Evolutionary conservation across 30 jellyfish, hydroid and myxozoan genomes (phyloP).

Genomic region (Chrysaora quinquecirrha): DNA sequence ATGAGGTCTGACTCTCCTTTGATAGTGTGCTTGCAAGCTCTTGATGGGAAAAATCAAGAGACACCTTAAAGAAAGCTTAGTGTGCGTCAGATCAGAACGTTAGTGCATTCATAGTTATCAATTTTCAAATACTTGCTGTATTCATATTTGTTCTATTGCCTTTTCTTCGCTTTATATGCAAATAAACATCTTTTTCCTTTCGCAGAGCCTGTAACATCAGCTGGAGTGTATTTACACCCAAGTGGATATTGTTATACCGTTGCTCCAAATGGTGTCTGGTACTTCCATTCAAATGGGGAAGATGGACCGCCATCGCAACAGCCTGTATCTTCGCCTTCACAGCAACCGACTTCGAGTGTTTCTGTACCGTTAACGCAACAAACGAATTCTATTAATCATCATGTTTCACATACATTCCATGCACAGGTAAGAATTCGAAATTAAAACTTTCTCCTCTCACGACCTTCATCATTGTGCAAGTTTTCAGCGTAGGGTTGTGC

Average conservation of each 20-base stretch:
- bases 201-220: conserved; percentile 88
- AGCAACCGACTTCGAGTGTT: conserved; percentile 7
- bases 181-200: neutral
- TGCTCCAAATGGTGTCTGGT: conserved; percentile 99
- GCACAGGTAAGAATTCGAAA: neutral
- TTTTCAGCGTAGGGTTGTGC: too few species aligned
- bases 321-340: neutral
- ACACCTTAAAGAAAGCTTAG: too few species aligned
- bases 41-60: too few species aligned
- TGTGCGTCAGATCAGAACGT: too few species aligned
- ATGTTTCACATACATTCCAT: neutral
- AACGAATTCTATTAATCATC: neutral
- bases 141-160: too few species aligned
- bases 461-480: too few species aligned
- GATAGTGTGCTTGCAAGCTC: too few species aligned
- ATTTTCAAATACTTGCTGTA: too few species aligned
- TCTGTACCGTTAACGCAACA: conserved; percentile 17
- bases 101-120: too few species aligned
- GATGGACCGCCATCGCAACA: conserved; percentile 57
- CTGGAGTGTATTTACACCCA: conserved; percentile 94
- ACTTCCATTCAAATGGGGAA: conserved; percentile 69
- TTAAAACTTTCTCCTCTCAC: too few species aligned
- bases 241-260: conserved; percentile 97
- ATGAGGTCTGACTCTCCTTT: too few species aligned
- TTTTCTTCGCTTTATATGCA: too few species aligned